A percentile compares a stretch with the other conserved stretches of the same genome.
These are phyloP conservation scores for Sarcoramphus papa DNA, from an alignment of 2,797 vertebrate species.

Conservation along the genomic window DNA sequence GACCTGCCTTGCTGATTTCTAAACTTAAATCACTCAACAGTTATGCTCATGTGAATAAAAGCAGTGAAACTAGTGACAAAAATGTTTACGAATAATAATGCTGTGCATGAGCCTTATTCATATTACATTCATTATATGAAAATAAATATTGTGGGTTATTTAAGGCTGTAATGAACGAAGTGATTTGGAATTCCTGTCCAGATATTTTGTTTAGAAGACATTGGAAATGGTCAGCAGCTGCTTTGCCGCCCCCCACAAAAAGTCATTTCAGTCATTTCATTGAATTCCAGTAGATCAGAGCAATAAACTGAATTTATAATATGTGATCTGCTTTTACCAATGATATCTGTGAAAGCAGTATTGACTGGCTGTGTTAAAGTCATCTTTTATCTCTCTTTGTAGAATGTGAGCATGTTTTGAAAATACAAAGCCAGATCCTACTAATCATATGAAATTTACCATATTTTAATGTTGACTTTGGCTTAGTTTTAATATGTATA, in stretches of 20 bases:
- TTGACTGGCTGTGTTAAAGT: slow-evolving; percentile 27
- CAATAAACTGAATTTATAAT: slow-evolving; percentile 56
- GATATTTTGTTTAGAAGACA: neutral
- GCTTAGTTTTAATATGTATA: slow-evolving; percentile 17
- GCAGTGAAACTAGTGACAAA: neutral
- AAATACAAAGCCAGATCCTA: slow-evolving; percentile 32
- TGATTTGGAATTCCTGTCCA: neutral
- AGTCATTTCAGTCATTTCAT: neutral
- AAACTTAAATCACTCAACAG: neutral
- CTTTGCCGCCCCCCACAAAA: neutral
- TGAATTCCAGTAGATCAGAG: slow-evolving; percentile 42
- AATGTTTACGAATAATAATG: neutral
- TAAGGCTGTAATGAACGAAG: neutral
- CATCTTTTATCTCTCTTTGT: slow-evolving; percentile 45
- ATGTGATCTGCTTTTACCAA: slow-evolving; percentile 53
- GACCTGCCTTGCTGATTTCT: neutral
- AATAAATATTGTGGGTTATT: neutral
- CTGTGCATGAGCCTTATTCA: neutral
- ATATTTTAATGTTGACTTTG: slow-evolving; percentile 46
- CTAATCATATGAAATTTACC: slow-evolving; percentile 33
- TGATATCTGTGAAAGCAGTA: slow-evolving; percentile 19
- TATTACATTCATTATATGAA: neutral
- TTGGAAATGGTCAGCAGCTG: slow-evolving; percentile 12
- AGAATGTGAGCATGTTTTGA: slow-evolving; percentile 40
- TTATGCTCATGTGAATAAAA: neutral